A percentile compares a stretch with the other conserved stretches of the same genome.
Evolutionary conservation across 2,113 vertebrate species (phyloP).

Genomic region (Thalassoma bifasciatum): DNA sequence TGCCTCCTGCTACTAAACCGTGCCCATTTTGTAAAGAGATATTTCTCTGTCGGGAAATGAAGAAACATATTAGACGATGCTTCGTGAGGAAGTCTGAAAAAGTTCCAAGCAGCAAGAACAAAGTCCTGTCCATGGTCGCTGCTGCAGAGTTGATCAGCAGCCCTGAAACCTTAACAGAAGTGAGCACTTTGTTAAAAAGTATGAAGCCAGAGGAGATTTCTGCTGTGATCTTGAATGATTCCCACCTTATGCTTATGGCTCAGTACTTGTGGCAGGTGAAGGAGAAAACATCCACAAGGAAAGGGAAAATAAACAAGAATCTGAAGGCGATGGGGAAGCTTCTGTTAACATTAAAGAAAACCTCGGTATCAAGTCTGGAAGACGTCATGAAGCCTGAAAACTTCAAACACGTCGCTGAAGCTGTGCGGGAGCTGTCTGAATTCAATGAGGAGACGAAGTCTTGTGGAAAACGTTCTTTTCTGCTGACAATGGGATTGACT

Average conservation of each 20-base stretch:
- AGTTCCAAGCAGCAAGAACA: not conserved
- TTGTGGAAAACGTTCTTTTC: not conserved
- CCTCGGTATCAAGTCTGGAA: conserved; percentile 36
- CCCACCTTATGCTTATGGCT: conserved; percentile 44
- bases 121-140: conserved; percentile 22
- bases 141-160: conserved; percentile 15
- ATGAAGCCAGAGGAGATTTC: conserved; percentile 50
- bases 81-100: not conserved
- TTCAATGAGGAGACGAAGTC: not conserved
- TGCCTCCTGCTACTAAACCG: accelerated
- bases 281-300: accelerated
- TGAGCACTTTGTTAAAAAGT: conserved; percentile 34
- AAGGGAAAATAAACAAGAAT: not conserved
- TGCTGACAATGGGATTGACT: not conserved
- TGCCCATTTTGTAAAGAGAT: not conserved
- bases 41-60: not conserved
- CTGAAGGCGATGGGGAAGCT: conserved; percentile 45
- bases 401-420: conserved; percentile 44
- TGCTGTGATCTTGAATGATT: conserved; percentile 31
- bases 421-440: conserved; percentile 21
- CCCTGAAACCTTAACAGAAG: conserved; percentile 7
- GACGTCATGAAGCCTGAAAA: conserved; percentile 57
- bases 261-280: conserved; percentile 24
- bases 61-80: conserved; percentile 26
- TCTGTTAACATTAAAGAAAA: conserved; percentile 27